Evolutionary conservation across 2,888 invertebrate genomes (phyloP).

Genomic region (Spatulosminthurus flaviceps): DNA sequence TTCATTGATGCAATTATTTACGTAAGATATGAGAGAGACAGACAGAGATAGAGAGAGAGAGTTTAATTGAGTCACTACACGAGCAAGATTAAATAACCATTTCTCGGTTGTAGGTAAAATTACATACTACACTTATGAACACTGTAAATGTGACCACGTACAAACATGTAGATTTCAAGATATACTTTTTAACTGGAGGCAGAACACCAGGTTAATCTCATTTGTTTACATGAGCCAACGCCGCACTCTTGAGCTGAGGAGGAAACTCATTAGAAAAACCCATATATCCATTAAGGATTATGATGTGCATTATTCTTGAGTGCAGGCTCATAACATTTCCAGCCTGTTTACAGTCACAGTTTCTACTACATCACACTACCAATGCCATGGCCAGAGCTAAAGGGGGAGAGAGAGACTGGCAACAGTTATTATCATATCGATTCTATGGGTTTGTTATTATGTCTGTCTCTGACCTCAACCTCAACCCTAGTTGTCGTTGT

Average conservation of each 20-base stretch:
- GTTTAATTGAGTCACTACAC: no score
- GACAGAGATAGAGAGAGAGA: no score
- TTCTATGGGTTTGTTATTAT: constrained; percentile 36
- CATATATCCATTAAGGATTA: constrained; percentile 37
- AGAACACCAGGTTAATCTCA: constrained; percentile 20
- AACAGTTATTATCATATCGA: constrained; percentile 36
- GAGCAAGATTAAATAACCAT: no score
- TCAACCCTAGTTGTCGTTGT: not conserved
- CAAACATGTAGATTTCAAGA: not conserved
- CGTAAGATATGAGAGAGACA: no score
- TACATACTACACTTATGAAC: no score
- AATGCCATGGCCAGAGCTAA: not conserved
- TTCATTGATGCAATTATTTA: not conserved
- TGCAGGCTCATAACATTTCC: constrained; percentile 23
- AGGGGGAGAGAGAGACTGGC: constrained; percentile 15
- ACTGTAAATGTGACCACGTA: no score
- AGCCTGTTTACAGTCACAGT: not conserved
- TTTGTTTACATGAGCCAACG: not conserved
- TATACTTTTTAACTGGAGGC: not conserved
- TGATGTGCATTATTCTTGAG: constrained; percentile 33
- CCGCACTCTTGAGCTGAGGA: not conserved
- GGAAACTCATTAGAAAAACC: constrained; percentile 32
- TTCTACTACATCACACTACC: not conserved
- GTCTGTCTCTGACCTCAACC: constrained; percentile 44
- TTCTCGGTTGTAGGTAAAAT: no score